Evolutionary conservation across 2,888 invertebrate species (phyloP), one percentile per base, ranked within the genome.

Genomic region (Chymomyza caudatula): DNA sequence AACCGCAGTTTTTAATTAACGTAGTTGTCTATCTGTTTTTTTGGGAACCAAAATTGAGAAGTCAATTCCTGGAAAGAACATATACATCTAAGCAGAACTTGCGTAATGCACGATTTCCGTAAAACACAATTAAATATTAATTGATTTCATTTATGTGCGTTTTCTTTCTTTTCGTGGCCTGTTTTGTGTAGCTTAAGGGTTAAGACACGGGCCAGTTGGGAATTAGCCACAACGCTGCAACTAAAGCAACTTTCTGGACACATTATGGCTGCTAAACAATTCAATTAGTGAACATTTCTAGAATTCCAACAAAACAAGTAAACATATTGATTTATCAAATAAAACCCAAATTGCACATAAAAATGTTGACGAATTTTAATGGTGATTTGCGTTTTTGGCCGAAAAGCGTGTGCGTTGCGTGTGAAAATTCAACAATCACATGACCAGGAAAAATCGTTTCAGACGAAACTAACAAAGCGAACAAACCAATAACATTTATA

Each of bases 371-470:
- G 78, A 83, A 80, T 65, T 80, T 82, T 77, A 77, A 77, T 61
- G 65, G 71, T 64, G 60, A 67, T 79, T 82, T 80, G 84, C 19
- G 17, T 0, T 44, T 1, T 1, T 1, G 4, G 44, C 8, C 4
- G 11, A 5, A 47, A 47, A 47, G 2, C 19, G 13, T 4, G n/a
- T 2, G 29, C 29, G 17, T 47, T 47, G 51, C 51, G 51, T 85
- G 80, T 77, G 83, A 81, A 80, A 81, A 81, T 83, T 80, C 77
- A 81, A 81, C 80, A 81, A 81, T 77, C 77, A 77, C 83, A 72
- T 69, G 52, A 62, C 55, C 43, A 43, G 22, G 20, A 19, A 17
- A 47, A 47, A 47, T 11, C 11, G 44, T 44, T 17, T 47, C 2
- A 47, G 11, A 1, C 29, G 11, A 37, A 37, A 37, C 29, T 37